Percentiles rank a stretch among this genome's conserved stretches.
phyloP scores from a whole-genome alignment of 2,113 vertebrate species.

The Malurus alboscapulatus region DNA sequence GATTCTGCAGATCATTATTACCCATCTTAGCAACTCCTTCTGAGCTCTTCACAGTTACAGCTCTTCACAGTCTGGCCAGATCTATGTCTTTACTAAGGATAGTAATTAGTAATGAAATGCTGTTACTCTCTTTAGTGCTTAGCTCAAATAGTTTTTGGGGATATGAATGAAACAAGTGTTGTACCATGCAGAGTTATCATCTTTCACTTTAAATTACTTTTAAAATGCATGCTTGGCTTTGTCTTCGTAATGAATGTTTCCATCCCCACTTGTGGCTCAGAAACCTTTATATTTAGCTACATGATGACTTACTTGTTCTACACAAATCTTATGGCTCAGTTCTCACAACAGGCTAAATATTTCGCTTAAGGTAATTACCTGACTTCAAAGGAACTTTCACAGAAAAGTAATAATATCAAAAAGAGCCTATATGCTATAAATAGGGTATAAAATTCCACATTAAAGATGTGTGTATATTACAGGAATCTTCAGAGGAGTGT shows the following conservation, averaged over 20 bases:
- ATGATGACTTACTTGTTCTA: conserved; percentile 41
- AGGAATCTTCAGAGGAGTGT: conserved; percentile 52
- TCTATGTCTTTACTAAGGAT: neutral
- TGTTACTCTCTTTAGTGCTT: neutral
- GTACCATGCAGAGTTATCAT: neutral
- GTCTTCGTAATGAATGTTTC: conserved; percentile 24
- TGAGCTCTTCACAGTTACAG: neutral
- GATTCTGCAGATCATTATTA: neutral
- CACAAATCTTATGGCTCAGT: conserved; percentile 16
- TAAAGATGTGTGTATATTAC: conserved; percentile 63
- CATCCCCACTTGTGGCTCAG: neutral
- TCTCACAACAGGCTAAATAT: conserved; percentile 60
- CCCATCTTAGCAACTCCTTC: neutral
- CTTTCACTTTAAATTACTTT: neutral
- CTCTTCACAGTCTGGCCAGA: neutral
- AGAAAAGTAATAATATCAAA: conserved; percentile 66
- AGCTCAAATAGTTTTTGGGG: neutral
- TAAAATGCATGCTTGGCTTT: conserved; percentile 15
- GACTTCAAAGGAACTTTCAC: conserved; percentile 55
- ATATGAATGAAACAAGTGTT: neutral
- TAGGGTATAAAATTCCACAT: conserved; percentile 66
- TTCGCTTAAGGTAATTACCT: conserved; percentile 59
- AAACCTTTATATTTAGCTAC: conserved; percentile 22
- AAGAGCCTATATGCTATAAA: conserved; percentile 60
- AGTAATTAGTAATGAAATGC: neutral